A percentile compares a stretch with the other conserved stretches of the same genome.
Conservation (phyloP, 2,113 vertebrate species). For the Boulengerochromis microlepis region DNA sequence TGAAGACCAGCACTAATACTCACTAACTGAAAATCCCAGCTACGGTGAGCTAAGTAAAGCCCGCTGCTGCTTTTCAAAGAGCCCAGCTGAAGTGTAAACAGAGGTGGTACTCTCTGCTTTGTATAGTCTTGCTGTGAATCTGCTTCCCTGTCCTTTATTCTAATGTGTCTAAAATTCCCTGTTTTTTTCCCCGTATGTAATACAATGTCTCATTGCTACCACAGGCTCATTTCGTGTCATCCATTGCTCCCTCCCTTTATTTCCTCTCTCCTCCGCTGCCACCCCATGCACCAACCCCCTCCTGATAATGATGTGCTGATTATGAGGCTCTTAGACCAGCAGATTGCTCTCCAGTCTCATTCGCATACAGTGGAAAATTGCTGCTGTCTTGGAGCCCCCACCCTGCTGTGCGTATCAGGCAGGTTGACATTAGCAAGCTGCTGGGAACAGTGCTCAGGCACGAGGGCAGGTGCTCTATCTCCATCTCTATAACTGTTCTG, state of each 20-base stretch:
- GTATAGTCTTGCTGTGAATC: neutral
- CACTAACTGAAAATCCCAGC: slow-evolving; percentile 18
- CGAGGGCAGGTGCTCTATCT: slow-evolving; percentile 57
- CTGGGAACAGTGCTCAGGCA: slow-evolving; percentile 44
- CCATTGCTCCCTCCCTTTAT: slow-evolving; percentile 16
- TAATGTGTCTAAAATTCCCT: neutral
- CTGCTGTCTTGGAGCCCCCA: slow-evolving; percentile 52
- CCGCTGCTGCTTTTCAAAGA: neutral
- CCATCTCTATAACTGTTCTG: slow-evolving; percentile 33
- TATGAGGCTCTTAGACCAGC: slow-evolving; percentile 67
- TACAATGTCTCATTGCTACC: slow-evolving; percentile 11
- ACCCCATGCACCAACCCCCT: slow-evolving; percentile 30
- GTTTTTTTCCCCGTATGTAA: neutral
- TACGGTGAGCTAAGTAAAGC: neutral
- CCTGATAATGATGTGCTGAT: slow-evolving; percentile 71
- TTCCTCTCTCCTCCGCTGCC: slow-evolving; percentile 12
- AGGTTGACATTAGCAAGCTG: slow-evolving; percentile 72
- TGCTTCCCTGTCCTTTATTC: neutral
- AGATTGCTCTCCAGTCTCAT: slow-evolving; percentile 67
- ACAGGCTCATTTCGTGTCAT: slow-evolving; percentile 34
- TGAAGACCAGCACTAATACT: neutral
- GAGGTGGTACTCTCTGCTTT: neutral
- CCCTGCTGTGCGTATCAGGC: slow-evolving; percentile 53
- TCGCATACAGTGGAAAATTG: slow-evolving; percentile 71
- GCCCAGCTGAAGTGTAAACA: neutral